Conservation (phyloP, 2,888 invertebrate species). For the Cotesia congregata region DNA sequence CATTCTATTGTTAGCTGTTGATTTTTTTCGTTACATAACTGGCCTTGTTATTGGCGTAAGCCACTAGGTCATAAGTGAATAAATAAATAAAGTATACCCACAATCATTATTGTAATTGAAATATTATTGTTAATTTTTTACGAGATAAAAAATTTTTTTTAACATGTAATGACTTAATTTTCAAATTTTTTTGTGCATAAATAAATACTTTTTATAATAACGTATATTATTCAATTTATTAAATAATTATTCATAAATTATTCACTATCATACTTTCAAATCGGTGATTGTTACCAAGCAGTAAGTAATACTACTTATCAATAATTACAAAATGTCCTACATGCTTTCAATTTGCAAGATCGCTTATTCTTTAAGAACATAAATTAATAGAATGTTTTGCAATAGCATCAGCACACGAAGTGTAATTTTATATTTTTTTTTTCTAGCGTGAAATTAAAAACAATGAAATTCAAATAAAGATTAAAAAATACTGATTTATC, state of each 20-base stretch:
- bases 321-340: slow-evolving; percentile 16
- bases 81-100: no score
- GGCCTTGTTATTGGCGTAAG: no score
- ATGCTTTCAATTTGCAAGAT: neutral
- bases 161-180: no score
- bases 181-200: neutral
- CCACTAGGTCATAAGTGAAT: no score
- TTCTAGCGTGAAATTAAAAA: neutral
- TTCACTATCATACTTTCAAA: slow-evolving; percentile 16
- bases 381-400: neutral
- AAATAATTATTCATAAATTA: slow-evolving; percentile 2
- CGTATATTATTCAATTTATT: neutral
- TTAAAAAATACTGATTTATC: neutral
- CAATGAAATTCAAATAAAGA: neutral
- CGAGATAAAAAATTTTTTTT: no score
- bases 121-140: no score
- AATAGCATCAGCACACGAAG: neutral
- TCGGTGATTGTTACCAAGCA: slow-evolving; percentile 13
- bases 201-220: no score
- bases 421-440: neutral
- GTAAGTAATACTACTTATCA: neutral
- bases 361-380: neutral
- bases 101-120: no score
- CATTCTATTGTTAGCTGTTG: no score
- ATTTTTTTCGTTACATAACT: no score